Evolutionary conservation across 2,888 invertebrate genomes (phyloP).

Genomic region (Dryococelus australis): DNA sequence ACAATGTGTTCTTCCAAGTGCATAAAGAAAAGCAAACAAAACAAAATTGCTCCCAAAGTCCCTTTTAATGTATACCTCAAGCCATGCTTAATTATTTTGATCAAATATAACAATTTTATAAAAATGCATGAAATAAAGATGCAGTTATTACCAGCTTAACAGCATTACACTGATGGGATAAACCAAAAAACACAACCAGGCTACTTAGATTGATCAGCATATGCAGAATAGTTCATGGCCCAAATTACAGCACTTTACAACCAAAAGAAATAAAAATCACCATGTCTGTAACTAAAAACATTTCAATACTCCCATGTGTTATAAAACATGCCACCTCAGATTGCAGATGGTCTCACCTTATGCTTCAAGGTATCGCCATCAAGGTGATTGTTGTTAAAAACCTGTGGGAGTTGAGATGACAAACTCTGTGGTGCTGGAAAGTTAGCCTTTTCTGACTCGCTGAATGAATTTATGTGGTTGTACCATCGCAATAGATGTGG

Average conservation of each 20-base stretch:
- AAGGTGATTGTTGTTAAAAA: constrained; percentile 12
- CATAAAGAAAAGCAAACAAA: neutral
- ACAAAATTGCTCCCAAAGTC: neutral
- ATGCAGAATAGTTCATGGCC: no score
- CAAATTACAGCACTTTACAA: no score
- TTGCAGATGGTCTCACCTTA: constrained; percentile 53
- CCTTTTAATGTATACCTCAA: neutral
- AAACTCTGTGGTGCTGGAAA: constrained; percentile 54
- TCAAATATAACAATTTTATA: neutral
- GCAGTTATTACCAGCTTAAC: neutral
- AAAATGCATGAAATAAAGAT: neutral
- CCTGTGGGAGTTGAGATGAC: neutral
- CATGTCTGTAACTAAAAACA: no score
- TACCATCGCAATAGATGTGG: constrained; percentile 66
- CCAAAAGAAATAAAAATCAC: no score
- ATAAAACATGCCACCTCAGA: neutral
- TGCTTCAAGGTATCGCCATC: constrained; percentile 48
- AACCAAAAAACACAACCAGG: no score
- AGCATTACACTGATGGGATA: neutral
- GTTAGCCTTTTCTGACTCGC: constrained; percentile 60
- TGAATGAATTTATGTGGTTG: constrained; percentile 68
- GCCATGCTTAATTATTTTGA: neutral
- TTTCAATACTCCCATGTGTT: neutral
- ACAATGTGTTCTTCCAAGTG: neutral
- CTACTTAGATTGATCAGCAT: no score